These are phyloP conservation scores for Pterobdella sp. DNA, from an alignment of 2,888 invertebrate species.

Conservation along the genomic window DNA sequence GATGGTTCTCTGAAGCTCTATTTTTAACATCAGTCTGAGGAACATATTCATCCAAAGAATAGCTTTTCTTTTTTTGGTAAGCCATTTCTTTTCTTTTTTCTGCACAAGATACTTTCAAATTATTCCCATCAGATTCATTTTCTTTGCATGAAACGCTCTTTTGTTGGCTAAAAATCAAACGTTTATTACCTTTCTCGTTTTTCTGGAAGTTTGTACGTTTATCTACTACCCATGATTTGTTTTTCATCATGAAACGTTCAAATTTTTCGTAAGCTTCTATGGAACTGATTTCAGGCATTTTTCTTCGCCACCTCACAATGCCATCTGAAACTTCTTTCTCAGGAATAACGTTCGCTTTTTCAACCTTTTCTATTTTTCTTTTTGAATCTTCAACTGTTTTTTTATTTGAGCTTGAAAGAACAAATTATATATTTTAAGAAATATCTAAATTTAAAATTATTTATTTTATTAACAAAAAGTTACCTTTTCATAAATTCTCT, in stretches of 20 bases:
- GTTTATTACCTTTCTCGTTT: conserved; percentile 11
- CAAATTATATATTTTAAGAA: no score
- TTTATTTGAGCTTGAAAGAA: not conserved
- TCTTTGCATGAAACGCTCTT: conserved; percentile 36
- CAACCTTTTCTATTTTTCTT: not conserved
- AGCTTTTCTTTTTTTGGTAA: conserved; percentile 30
- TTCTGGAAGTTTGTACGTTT: conserved; percentile 15
- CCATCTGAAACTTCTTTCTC: conserved; percentile 30
- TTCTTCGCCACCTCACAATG: conserved; percentile 30
- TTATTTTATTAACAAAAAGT: no score
- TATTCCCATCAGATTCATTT: not conserved
- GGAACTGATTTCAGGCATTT: conserved; percentile 19
- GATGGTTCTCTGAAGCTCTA: not conserved
- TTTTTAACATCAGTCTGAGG: not conserved
- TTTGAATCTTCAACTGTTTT: not conserved
- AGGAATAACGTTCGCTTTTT: not conserved
- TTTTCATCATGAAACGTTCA: conserved; percentile 17
- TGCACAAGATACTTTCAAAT: not conserved
- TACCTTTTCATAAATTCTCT: no score
- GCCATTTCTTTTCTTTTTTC: conserved; percentile 27
- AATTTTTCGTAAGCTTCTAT: conserved; percentile 21
- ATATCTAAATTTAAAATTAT: no score
- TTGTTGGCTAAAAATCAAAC: conserved; percentile 32
- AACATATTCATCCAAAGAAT: conserved; percentile 32
- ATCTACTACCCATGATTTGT: conserved; percentile 15